Base-by-base conservation (phyloP, 2,797 vertebrate species). In the Catharus ustulatus region DNA sequence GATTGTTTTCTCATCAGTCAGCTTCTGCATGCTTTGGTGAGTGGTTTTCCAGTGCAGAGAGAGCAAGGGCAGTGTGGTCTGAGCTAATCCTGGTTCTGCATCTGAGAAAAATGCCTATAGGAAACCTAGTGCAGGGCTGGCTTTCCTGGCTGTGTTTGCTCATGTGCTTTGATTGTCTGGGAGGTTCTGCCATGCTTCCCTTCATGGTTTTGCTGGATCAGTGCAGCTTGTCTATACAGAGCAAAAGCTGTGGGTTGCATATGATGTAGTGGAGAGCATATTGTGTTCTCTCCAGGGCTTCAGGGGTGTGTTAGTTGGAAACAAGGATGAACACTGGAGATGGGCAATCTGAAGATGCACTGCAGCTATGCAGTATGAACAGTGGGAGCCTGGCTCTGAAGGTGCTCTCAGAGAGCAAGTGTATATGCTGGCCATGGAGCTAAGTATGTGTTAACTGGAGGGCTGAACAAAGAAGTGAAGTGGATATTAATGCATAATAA, bases 381-480 rank as follows among this genome's bases (percentile, higher is more conserved):
- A 40, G 26, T 26, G 36, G 67, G 48, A 85, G n/a, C 19, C 34
- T 43, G 19, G 19, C 19, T 92, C 61, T 67, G 38, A 74, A 57
- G 84, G 11, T 85, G 54, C 20, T 92, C 23, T 71, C 73, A 62
- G 67, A 54, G 38, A 67, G 32, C 10, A n/a, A n/a, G 36, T 30
- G 40, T 21, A 1, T n/a, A 2, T 42, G 42, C 24, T 77, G 75
- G 10, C 48, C 38, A 22, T 7, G 23, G 30, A 75, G 34, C n/a
- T 64, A 57, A 67, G 42, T 38, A 7, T 46, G 6, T 51, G 3
- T 77, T 48, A 48, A 74, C 49, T 32, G 22, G 29, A 81, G 36
- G 15, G 34, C 52, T 91, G 73, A 89, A 85, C 48, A 92, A 87
- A 86, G 46, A 86, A 69, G 57, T 71, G 57, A 83, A 77, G 71